Conservation (phyloP, 2,888 invertebrate genomes). For the Tipula vernalis region DNA sequence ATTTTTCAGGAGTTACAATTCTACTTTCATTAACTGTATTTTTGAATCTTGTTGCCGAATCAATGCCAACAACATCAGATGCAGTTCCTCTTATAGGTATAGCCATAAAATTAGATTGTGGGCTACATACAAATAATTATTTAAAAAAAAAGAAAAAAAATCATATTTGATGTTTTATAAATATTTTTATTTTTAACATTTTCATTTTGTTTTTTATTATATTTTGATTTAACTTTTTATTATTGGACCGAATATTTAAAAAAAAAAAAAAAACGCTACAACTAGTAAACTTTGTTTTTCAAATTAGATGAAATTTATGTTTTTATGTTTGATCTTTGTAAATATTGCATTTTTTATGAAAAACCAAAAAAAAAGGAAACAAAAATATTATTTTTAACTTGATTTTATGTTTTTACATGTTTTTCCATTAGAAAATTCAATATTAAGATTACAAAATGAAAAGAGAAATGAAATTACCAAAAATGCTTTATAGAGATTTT, state of each 20-base stretch:
- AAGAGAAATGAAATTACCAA: background rate
- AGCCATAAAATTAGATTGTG: constrained; percentile 9
- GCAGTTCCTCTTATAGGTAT: constrained; percentile 74
- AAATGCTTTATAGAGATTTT: background rate
- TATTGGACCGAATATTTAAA: background rate
- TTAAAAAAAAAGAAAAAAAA: constrained; percentile 14
- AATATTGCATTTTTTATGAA: constrained; percentile 7
- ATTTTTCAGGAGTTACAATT: constrained; percentile 84
- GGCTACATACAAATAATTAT: constrained; percentile 14
- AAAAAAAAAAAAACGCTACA: background rate
- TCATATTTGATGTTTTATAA: background rate
- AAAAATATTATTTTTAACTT: background rate
- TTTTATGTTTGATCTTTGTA: constrained; percentile 8
- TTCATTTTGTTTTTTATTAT: background rate
- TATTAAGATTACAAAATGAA: background rate
- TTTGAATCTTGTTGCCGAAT: constrained; percentile 94
- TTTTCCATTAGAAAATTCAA: constrained; percentile 4
- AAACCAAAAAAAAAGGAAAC: background rate
- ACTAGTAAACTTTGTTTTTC: background rate
- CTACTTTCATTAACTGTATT: constrained; percentile 95
- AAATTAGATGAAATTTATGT: constrained; percentile 8
- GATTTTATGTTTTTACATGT: background rate
- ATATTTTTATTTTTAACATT: background rate
- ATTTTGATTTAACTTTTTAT: background rate
- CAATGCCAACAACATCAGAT: constrained; percentile 81